Evolutionary conservation across 2,113 vertebrate genomes (phyloP).

Genomic region (Rhinogobius similis): DNA sequence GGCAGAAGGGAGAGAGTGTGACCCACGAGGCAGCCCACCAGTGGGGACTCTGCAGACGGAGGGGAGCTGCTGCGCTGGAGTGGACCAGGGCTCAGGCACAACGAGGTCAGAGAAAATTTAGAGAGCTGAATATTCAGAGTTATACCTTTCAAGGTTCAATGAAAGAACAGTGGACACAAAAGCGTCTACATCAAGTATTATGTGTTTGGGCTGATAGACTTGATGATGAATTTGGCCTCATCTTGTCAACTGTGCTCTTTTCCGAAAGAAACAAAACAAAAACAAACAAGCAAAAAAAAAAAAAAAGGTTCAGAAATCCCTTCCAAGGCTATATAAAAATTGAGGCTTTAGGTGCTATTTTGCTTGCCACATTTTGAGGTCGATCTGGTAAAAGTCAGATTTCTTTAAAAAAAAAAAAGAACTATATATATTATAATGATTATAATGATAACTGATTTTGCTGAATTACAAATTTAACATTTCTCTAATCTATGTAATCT

Average conservation of each 20-base stretch:
- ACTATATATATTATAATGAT: too few species aligned
- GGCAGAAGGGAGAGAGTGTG: slow-evolving; percentile 9
- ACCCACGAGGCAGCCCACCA: slow-evolving; percentile 32
- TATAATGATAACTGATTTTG: neutral
- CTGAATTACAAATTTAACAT: neutral
- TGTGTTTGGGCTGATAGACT: neutral
- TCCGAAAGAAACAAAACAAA: neutral
- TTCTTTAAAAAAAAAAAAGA: neutral
- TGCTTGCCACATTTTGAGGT: neutral
- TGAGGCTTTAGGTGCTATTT: neutral
- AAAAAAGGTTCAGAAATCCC: neutral
- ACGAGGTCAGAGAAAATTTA: slow-evolving; percentile 51
- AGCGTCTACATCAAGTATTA: neutral
- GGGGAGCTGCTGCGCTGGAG: slow-evolving; percentile 4
- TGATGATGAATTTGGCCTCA: neutral
- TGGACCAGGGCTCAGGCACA: slow-evolving; percentile 32
- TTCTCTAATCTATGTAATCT: neutral
- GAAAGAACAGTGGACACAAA: neutral
- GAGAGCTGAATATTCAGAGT: slow-evolving; percentile 13
- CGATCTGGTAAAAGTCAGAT: neutral
- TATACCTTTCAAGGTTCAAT: neutral
- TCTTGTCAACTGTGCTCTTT: neutral
- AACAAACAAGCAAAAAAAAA: neutral
- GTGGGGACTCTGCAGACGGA: slow-evolving; percentile 40
- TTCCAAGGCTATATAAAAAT: neutral